Conservation (phyloP, 2,113 vertebrate species). For the Falcunculus frontatus region DNA sequence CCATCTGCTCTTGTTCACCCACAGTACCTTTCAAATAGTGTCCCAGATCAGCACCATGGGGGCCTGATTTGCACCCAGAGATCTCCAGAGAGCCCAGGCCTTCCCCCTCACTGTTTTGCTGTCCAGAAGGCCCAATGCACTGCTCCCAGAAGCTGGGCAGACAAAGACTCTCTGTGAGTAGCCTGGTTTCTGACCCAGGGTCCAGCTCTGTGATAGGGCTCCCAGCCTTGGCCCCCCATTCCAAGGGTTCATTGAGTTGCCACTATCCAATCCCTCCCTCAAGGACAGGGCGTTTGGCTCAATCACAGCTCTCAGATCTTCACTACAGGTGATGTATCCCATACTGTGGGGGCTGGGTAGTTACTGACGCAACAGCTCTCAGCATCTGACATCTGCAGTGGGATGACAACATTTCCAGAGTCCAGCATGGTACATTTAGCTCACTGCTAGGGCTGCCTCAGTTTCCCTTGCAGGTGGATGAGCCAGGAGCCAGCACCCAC, state of each 20-base stretch:
- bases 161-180: neutral
- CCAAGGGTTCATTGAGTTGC: neutral
- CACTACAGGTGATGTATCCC: neutral
- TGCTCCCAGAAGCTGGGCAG: neutral
- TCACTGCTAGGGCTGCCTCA: neutral
- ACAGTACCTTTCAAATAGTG: neutral
- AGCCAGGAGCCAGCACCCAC: neutral
- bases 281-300: neutral
- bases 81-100: neutral
- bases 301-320: neutral
- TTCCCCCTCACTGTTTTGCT: rapidly evolving
- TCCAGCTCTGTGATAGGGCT: neutral
- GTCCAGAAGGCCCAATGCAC: neutral
- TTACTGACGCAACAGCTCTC: neutral
- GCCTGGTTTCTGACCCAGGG: neutral
- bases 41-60: neutral
- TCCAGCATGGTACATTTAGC: rapidly evolving
- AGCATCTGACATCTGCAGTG: neutral
- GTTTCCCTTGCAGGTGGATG: neutral
- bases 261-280: neutral
- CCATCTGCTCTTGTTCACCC: neutral
- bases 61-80: neutral
- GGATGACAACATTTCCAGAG: neutral
- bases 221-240: neutral
- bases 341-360: neutral